These are phyloP conservation scores for Epizoanthus rinbou DNA, from an alignment of 92 coral and sea anemone genomes.

Conservation along the genomic window DNA sequence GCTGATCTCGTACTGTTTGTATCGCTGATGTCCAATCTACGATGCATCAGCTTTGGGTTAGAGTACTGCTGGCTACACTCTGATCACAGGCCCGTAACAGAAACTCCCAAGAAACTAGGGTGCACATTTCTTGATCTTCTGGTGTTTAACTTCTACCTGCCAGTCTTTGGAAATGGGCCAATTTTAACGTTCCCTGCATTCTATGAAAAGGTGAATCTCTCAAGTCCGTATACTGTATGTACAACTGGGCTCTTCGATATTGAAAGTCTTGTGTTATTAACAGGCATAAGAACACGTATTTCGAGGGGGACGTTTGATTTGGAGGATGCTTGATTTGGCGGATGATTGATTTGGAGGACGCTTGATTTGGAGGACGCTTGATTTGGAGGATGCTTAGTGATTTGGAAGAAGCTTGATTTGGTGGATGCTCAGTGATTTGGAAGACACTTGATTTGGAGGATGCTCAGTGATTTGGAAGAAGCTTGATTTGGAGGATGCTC, in stretches of 20 bases:
- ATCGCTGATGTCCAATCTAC: conserved; percentile 81
- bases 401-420: too few species aligned
- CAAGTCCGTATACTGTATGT: neutral
- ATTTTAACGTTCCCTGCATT: conserved; percentile 78
- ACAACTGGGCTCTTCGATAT: too few species aligned
- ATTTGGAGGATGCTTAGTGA: too few species aligned
- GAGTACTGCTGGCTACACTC: conserved; percentile 71
- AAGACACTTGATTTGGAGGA: too few species aligned
- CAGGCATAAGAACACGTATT: neutral
- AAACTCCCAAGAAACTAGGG: conserved; percentile 42
- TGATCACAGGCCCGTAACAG: conserved; percentile 14
- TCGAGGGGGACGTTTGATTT: too few species aligned
- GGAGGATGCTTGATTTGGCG: too few species aligned
- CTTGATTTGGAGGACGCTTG: too few species aligned
- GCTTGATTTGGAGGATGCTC: too few species aligned
- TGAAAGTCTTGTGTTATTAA: neutral
- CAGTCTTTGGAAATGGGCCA: conserved; percentile 94
- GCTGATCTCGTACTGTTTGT: conserved; percentile 74
- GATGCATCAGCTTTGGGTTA: conserved; percentile 88
- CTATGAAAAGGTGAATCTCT: conserved; percentile 69
- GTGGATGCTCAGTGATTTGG: too few species aligned
- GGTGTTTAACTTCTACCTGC: conserved; percentile 85
- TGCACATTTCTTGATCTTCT: conserved; percentile 76
- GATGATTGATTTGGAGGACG: too few species aligned
- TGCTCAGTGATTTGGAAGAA: too few species aligned